Evolutionary conservation across 2,888 invertebrate genomes (phyloP).

Genomic region (Melieria crassipennis): DNA sequence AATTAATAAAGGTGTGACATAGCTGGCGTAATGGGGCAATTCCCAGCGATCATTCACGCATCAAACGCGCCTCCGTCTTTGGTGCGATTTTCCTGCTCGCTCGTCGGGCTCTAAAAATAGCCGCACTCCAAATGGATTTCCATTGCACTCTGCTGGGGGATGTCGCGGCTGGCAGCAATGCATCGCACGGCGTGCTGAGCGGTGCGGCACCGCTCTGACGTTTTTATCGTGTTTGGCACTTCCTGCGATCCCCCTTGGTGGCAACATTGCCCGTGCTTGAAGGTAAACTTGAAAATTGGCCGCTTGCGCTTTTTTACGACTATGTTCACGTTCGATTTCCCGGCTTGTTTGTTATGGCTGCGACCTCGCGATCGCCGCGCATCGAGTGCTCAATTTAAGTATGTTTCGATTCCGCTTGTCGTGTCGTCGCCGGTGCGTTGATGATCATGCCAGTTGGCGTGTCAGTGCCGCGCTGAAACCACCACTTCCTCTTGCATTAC

Average conservation of each 20-base stretch:
- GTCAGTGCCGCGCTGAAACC: constrained; percentile 34
- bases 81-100: no score
- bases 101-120: no score
- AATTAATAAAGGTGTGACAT: constrained; percentile 37
- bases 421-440: background rate
- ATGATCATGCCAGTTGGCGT: constrained; percentile 29
- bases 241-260: constrained; percentile 6
- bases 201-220: background rate
- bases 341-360: background rate
- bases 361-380: background rate
- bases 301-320: background rate
- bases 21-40: constrained; percentile 10
- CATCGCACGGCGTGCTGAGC: no score
- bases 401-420: background rate
- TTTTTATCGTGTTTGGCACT: constrained; percentile 14
- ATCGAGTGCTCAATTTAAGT: background rate
- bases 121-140: constrained; percentile 12
- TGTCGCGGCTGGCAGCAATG: background rate
- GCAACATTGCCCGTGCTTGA: no score
- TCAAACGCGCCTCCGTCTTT: constrained; percentile 9
- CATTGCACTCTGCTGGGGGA: background rate
- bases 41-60: constrained; percentile 22
- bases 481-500: background rate
- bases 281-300: background rate
- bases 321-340: background rate